Evolutionary conservation across 2,797 vertebrate species (phyloP), one percentile per base, ranked within the genome.

Genomic region (Ctenochaetus hawaiiensis): DNA sequence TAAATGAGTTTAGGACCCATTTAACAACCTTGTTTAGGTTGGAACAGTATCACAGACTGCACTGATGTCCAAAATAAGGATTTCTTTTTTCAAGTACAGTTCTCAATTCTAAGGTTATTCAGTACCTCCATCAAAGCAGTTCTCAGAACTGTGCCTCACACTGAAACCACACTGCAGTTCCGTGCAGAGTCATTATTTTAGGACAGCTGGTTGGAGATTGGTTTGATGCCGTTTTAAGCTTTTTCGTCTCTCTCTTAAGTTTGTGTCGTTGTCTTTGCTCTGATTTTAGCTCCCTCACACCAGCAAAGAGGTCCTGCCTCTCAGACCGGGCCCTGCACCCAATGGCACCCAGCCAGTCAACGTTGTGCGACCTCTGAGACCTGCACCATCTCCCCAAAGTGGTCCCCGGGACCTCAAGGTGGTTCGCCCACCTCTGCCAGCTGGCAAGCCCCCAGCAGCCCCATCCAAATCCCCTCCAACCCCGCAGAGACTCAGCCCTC

Each of bases 301-400:
- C 68, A 74, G 90, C 0, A 93, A 94, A 77, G 89, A 94, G 43
- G 72, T 93, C 0, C 93, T 96, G 66, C 93, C 93, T 0, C 87
- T 92, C 18, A 92, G 93, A 23, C 71, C 94, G 0, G 85, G 78
- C 0, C 64, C 91, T 0, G 71, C 65, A 1, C 90, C 87, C 23
- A 93, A 87, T 0, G 88, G 92, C 52, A 90, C 91, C 34, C 96
- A 97, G 82, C 95, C 94, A 0, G 67, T 96, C 83, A 96, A 96
- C 59, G 34, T 96, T 0, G 96, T 97, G 34, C 95, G 94, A 2
- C 97, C 97, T 4, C 94, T 97, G 5, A 93, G 94, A 4, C 93
- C 95, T 0, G 75, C 86, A 0, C 85, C 89, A 0, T 93, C 88
- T 1, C 84, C 94, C 2, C 45, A 86, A 20, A 48, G 53, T 9